Percentiles rank a stretch among this genome's conserved stretches.
These are phyloP conservation scores for Bombyx mandarina DNA, from an alignment of 1,140 invertebrate genomes.

Conservation along the genomic window DNA sequence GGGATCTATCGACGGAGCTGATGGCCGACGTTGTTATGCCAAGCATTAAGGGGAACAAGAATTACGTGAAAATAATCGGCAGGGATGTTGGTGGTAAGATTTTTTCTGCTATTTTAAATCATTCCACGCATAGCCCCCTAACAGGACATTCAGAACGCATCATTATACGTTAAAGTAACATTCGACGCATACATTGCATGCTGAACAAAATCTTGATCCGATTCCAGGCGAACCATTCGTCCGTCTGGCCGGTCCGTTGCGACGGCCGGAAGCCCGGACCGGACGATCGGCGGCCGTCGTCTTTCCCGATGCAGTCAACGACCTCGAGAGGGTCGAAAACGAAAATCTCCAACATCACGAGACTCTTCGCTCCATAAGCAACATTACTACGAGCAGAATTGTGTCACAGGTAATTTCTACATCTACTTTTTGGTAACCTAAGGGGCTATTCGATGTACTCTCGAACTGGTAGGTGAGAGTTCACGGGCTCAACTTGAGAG, in stretches of 20 bases:
- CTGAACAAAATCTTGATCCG: background rate
- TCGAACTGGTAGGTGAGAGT: no score
- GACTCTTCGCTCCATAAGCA: no score
- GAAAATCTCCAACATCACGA: slow-evolving; percentile 8
- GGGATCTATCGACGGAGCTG: slow-evolving; percentile 24
- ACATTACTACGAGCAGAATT: no score
- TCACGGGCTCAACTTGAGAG: no score
- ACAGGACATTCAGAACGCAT: no score
- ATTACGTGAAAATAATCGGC: slow-evolving; percentile 52
- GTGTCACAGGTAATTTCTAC: no score
- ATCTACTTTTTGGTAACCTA: no score
- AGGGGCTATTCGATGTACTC: no score
- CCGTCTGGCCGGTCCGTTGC: slow-evolving; percentile 37
- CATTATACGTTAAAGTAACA: no score
- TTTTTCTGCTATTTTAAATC: background rate
- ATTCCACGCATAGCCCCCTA: no score
- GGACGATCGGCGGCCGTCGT: slow-evolving; percentile 40
- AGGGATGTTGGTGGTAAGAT: slow-evolving; percentile 42
- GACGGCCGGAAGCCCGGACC: slow-evolving; percentile 32
- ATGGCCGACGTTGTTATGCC: slow-evolving; percentile 32
- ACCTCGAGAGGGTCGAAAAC: slow-evolving; percentile 35
- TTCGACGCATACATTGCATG: no score
- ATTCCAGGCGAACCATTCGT: slow-evolving; percentile 49
- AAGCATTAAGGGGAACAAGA: slow-evolving; percentile 26
- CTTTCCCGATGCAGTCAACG: slow-evolving; percentile 33